Conservation (phyloP, 2,888 invertebrate genomes). For the Epistrophella euchroma region DNA sequence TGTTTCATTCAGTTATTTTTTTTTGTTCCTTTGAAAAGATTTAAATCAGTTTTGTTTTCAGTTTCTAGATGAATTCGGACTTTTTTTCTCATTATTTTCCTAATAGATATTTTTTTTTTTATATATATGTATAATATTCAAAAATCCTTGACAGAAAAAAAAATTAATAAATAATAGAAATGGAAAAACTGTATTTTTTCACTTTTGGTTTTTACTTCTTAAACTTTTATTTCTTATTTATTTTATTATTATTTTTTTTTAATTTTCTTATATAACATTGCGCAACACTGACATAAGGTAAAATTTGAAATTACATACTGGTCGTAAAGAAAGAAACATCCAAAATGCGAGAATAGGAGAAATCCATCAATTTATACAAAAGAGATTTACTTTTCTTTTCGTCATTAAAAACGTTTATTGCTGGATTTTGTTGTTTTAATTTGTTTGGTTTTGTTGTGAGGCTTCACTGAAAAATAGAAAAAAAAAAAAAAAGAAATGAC, state of each 20-base stretch:
- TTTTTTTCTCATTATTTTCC: slow-evolving; percentile 55
- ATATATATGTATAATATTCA: not conserved
- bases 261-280: slow-evolving; percentile 63
- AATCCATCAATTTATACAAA: slow-evolving; percentile 53
- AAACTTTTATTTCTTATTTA: slow-evolving; percentile 43
- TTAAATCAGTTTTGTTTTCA: slow-evolving; percentile 39
- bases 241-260: not conserved
- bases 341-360: slow-evolving; percentile 67
- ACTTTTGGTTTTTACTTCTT: slow-evolving; percentile 25
- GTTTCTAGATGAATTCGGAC: slow-evolving; percentile 51
- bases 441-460: slow-evolving; percentile 27
- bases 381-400: slow-evolving; percentile 24
- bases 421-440: slow-evolving; percentile 49
- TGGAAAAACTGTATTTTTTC: slow-evolving; percentile 4
- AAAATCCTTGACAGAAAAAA: slow-evolving; percentile 44
- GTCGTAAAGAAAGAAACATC: slow-evolving; percentile 70
- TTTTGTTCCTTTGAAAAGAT: slow-evolving; percentile 40
- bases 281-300: slow-evolving; percentile 68
- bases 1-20: slow-evolving; percentile 49
- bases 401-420: slow-evolving; percentile 59
- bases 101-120: slow-evolving; percentile 29
- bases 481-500: not conserved
- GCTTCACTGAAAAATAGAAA: slow-evolving; percentile 57
- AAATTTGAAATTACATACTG: slow-evolving; percentile 64
- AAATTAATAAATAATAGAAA: slow-evolving; percentile 23